Evolutionary conservation across 2,888 invertebrate species (phyloP).

Genomic region (Drosophila austrosaltans): DNA sequence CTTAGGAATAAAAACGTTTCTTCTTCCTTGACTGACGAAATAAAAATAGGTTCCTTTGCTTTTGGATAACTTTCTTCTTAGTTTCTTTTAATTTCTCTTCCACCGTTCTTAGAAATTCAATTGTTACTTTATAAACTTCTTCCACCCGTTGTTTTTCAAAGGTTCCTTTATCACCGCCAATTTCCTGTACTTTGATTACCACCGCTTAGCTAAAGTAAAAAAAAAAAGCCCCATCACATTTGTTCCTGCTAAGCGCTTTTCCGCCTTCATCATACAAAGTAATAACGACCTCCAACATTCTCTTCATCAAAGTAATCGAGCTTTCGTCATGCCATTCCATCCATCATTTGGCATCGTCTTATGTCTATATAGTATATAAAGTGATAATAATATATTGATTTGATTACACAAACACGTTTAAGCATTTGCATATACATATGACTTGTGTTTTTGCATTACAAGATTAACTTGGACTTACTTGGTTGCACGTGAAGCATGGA

Average conservation of each 20-base stretch:
- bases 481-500: conserved; percentile 59
- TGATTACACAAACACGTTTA: conserved; percentile 59
- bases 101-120: no score
- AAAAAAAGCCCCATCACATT: background rate
- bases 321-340: background rate
- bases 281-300: background rate
- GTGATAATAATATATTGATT: conserved; percentile 48
- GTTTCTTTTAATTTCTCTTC: no score
- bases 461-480: conserved; percentile 25
- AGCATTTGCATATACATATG: conserved; percentile 49
- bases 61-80: no score
- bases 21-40: no score
- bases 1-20: no score
- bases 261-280: background rate
- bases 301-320: background rate
- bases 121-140: no score
- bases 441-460: conserved; percentile 37
- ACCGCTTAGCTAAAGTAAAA: background rate
- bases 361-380: background rate
- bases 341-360: conserved; percentile 19
- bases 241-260: background rate
- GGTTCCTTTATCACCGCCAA: background rate
- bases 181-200: background rate
- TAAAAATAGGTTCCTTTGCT: no score
- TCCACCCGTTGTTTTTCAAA: no score